Conservation (phyloP, 2,113 vertebrate genomes). For the Notarius quadriscutis region DNA sequence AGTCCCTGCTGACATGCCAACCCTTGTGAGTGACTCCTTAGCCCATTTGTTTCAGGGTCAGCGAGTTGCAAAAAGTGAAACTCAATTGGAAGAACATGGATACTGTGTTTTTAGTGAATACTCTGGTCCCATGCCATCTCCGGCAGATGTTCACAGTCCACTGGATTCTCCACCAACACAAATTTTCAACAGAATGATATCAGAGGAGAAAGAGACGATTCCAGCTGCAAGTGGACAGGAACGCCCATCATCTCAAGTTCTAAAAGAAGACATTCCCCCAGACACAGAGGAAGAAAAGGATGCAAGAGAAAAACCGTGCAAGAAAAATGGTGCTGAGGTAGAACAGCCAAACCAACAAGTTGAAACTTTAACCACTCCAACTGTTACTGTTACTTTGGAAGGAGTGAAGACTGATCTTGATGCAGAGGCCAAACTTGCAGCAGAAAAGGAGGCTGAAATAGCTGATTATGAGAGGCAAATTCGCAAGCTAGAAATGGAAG, state of each 20-base stretch:
- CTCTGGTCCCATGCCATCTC: conserved; percentile 93
- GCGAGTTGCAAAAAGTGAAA: conserved; percentile 82
- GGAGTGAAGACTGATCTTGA: conserved; percentile 61
- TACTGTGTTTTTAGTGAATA: conserved; percentile 99
- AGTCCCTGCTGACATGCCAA: conserved; percentile 72
- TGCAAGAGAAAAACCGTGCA: conserved; percentile 43
- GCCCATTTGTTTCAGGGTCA: conserved; percentile 76
- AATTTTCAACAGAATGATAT: conserved; percentile 68
- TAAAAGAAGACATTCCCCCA: conserved; percentile 53
- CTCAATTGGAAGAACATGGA: conserved; percentile 92
- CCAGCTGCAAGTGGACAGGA: conserved; percentile 18
- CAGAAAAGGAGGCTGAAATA: conserved; percentile 62
- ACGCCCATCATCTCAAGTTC: neutral
- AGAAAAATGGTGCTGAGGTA: conserved; percentile 47
- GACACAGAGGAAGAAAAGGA: conserved; percentile 48
- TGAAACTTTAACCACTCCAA: conserved; percentile 70
- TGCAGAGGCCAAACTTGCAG: conserved; percentile 61
- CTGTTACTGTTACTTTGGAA: conserved; percentile 74
- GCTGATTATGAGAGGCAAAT: conserved; percentile 78
- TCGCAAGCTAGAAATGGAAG: conserved; percentile 76
- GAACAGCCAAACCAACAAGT: conserved; percentile 43
- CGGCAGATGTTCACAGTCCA: conserved; percentile 81
- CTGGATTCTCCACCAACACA: conserved; percentile 63
- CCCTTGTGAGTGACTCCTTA: conserved; percentile 74
- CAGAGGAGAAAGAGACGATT: conserved; percentile 71